These are phyloP conservation scores for Siniperca scherzeri DNA, from an alignment of 2,797 vertebrate species.

Conservation along the genomic window DNA sequence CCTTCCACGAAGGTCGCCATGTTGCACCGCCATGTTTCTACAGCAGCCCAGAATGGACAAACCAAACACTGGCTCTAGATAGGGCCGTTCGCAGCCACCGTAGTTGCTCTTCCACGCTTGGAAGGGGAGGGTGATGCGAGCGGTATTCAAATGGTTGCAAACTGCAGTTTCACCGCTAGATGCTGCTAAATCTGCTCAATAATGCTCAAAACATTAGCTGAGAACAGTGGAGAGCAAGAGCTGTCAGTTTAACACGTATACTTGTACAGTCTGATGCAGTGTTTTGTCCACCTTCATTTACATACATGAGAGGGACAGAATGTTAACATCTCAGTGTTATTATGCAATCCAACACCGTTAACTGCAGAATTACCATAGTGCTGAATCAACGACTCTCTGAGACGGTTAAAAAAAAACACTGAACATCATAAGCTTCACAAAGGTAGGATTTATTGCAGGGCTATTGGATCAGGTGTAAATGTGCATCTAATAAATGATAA, in stretches of 20 bases:
- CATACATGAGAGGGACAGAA: background rate
- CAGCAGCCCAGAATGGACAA: no score
- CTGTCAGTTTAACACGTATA: background rate
- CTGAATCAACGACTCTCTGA: background rate
- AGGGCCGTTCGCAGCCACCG: no score
- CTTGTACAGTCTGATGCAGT: background rate
- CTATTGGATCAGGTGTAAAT: background rate
- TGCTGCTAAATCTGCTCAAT: no score
- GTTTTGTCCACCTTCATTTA: constrained; percentile 5
- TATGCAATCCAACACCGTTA: background rate
- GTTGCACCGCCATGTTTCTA: no score
- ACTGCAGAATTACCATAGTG: background rate
- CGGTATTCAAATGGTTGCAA: no score
- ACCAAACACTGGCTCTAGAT: no score
- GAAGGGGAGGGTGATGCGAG: no score
- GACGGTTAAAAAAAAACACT: background rate
- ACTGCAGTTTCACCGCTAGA: no score
- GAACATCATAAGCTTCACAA: background rate
- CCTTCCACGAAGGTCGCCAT: no score
- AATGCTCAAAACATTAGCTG: background rate
- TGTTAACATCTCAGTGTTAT: background rate
- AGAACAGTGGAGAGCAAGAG: background rate
- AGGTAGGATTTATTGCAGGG: background rate
- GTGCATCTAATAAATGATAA: background rate
- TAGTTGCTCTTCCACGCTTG: no score